A percentile compares a stretch with the other conserved stretches of the same genome.
Conservation (phyloP, 2,797 vertebrate species). For the Catamblyrhynchus diadema region DNA sequence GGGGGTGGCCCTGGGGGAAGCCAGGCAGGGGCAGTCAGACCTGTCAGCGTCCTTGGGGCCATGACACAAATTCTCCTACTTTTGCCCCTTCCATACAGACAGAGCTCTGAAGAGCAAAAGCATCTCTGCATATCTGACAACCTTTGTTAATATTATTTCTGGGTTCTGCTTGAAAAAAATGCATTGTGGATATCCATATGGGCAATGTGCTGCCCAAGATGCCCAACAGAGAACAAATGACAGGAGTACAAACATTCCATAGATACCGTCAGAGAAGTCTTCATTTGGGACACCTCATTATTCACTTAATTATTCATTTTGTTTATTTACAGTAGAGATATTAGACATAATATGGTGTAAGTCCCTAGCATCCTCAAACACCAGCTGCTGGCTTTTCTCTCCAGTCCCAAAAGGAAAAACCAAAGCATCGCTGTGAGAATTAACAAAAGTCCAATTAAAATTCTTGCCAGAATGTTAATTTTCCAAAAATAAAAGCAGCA, state of each 20-base stretch:
- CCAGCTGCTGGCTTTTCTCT: conserved; percentile 76
- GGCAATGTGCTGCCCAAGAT: neutral
- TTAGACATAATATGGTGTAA: conserved; percentile 74
- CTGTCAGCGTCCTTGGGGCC: neutral
- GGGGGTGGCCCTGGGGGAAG: neutral
- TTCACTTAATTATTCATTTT: conserved; percentile 77
- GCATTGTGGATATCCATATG: conserved; percentile 27
- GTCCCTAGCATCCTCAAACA: conserved; percentile 75
- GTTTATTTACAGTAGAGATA: conserved; percentile 79
- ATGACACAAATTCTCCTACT: neutral
- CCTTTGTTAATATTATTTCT: conserved; percentile 53
- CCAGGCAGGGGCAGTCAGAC: neutral
- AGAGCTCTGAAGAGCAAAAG: conserved; percentile 25
- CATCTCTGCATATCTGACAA: conserved; percentile 56
- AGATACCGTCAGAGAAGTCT: conserved; percentile 33
- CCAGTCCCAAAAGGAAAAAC: conserved; percentile 70
- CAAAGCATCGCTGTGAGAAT: conserved; percentile 73
- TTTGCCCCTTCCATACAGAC: neutral
- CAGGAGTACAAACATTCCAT: neutral
- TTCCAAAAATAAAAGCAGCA: conserved; percentile 68
- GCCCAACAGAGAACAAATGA: neutral
- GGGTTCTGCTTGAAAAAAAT: conserved; percentile 50
- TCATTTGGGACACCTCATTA: conserved; percentile 68
- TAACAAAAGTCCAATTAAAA: conserved; percentile 78
- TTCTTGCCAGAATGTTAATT: conserved; percentile 73